Base-by-base conservation (phyloP, 2,888 invertebrate genomes). In the Therioaphis trifolii region DNA sequence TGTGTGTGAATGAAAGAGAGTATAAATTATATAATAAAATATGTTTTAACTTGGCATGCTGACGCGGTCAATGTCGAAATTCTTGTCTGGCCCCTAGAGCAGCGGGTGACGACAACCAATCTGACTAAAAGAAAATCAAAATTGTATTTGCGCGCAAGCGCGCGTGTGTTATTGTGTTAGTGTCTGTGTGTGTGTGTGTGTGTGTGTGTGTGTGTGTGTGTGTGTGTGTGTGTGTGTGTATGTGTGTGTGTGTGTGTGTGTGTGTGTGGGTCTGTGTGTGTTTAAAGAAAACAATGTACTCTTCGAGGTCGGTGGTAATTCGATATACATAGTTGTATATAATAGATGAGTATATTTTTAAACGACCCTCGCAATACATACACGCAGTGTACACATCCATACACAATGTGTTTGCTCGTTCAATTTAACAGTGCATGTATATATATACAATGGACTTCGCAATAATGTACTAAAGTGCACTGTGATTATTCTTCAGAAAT, bases 81-180 rank as follows among this genome's bases (percentile, higher is more conserved):
- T 49, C 21, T 11, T 2, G n/a, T 2, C 9, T 3, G 11, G 9
- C 21, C 58, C 21, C 58, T 12, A 21, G 24, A 12, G 58, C 12
- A 21, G 58, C 9, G 2, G 58, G 24, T 58, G 24, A 58, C 58
- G 24, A n/a, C 24, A 21, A 58, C 21, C 58, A 58, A 58, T 58
- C 58, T 11, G 58, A 58, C 12, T 58, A 21, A 58, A 58, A 58
- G 58, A 11, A 58, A 58, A 58, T 58, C 24, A 58, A 58, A 58
- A 11, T 21, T 14, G 21, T 55, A 21, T 21, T 9, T 11, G 11
- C 21, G 21, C n/a, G n/a, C 7, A 5, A 5, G 35, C 35, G n/a
- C n/a, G n/a, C n/a, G n/a, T n/a, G n/a, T n/a, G n/a, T n/a, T n/a
- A n/a, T n/a, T n/a, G n/a, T n/a, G n/a, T n/a, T n/a, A n/a, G n/a